Conservation (phyloP, 2,113 vertebrate genomes). For the Mesoclemmys tuberculata region DNA sequence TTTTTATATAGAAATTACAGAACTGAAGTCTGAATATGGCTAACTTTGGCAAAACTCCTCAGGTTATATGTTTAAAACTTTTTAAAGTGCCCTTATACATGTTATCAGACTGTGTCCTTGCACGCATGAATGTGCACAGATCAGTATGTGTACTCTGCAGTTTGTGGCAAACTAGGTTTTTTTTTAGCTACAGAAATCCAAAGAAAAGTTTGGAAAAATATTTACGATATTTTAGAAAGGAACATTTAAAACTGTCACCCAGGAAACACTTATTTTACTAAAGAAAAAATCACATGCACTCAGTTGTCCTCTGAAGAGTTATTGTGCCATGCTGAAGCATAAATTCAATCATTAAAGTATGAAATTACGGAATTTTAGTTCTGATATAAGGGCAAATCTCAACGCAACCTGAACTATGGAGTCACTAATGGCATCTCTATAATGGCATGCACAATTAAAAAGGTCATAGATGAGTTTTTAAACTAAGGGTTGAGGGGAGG, state of each 20-base stretch:
- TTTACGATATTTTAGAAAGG: background rate
- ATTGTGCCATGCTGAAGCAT: rapidly evolving
- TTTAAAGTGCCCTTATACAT: background rate
- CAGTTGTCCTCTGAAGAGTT: background rate
- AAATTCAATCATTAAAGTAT: background rate
- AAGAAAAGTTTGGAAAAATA: background rate
- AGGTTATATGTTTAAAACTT: background rate
- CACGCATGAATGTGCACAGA: background rate
- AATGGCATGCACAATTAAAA: background rate
- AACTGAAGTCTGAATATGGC: background rate
- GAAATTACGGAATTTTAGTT: background rate
- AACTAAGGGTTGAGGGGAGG: background rate
- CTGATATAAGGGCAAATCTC: background rate
- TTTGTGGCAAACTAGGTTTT: background rate
- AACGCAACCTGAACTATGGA: background rate
- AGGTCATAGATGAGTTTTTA: background rate
- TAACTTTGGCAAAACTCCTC: background rate
- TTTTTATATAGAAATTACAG: background rate
- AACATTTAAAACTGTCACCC: background rate
- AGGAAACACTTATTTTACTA: background rate
- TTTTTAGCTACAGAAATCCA: background rate
- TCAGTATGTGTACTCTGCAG: background rate
- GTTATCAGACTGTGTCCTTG: background rate
- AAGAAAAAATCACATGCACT: background rate
- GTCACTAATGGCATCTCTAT: background rate